phyloP scores from a whole-genome alignment of 2,113 vertebrate genomes.

The Pteruthius melanotis region DNA sequence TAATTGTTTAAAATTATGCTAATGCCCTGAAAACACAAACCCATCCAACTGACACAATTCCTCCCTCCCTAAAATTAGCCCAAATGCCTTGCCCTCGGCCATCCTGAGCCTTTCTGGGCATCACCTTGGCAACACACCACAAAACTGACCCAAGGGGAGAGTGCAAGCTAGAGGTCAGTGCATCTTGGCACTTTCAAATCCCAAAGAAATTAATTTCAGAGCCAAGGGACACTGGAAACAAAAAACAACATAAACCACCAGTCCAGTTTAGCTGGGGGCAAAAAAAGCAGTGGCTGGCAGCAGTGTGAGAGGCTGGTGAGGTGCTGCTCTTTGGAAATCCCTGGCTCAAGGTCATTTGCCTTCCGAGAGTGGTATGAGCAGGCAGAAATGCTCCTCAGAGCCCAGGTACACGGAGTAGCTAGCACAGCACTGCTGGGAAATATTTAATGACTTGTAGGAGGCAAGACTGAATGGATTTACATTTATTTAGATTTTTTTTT shows the following conservation, averaged over 20 bases:
- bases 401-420: neutral
- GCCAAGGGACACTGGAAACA: neutral
- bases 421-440: neutral
- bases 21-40: neutral
- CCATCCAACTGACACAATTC: neutral
- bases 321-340: neutral
- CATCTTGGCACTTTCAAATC: neutral
- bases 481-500: neutral
- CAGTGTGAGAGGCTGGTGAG: neutral
- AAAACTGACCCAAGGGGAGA: neutral
- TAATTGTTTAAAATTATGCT: neutral
- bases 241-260: neutral
- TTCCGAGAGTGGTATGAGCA: accelerated
- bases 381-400: neutral
- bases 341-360: neutral
- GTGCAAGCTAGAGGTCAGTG: neutral
- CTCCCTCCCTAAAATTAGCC: neutral
- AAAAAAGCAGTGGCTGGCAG: neutral
- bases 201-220: neutral
- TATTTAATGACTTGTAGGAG: constrained; percentile 18
- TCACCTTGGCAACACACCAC: neutral
- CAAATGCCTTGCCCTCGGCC: accelerated
- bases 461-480: constrained; percentile 29
- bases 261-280: neutral
- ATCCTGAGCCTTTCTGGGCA: neutral